Evolutionary conservation across 2,888 invertebrate species (phyloP).

Genomic region (Hartigia nigra): DNA sequence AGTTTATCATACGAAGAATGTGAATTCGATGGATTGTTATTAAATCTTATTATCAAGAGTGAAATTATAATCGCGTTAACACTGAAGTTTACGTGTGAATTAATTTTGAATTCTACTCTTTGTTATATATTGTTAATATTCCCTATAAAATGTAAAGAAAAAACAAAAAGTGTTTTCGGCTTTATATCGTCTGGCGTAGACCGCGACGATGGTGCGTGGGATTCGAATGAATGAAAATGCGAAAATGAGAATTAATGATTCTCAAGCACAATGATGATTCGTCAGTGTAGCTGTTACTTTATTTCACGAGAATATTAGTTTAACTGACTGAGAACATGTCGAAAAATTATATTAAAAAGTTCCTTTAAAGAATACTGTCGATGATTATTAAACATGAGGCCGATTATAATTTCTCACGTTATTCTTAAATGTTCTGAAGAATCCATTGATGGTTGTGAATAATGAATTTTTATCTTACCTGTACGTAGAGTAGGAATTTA

Average conservation of each 20-base stretch:
- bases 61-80: neutral
- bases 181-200: neutral
- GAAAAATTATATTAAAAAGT: too few species aligned
- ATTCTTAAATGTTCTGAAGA: too few species aligned
- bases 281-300: neutral
- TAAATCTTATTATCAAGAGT: conserved; percentile 51
- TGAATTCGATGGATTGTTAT: conserved; percentile 80
- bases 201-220: neutral
- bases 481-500: neutral
- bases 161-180: neutral
- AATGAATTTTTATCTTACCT: neutral
- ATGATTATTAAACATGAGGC: too few species aligned
- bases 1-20: conserved; percentile 69
- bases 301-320: too few species aligned
- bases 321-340: too few species aligned
- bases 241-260: neutral
- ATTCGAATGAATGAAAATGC: neutral
- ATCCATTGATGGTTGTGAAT: neutral
- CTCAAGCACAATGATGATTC: neutral
- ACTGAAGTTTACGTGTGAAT: neutral
- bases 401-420: too few species aligned
- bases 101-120: neutral
- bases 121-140: neutral
- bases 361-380: too few species aligned
- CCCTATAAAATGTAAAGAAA: neutral